Conservation (phyloP, 1,140 invertebrate species). For the Drosophila teissieri region DNA sequence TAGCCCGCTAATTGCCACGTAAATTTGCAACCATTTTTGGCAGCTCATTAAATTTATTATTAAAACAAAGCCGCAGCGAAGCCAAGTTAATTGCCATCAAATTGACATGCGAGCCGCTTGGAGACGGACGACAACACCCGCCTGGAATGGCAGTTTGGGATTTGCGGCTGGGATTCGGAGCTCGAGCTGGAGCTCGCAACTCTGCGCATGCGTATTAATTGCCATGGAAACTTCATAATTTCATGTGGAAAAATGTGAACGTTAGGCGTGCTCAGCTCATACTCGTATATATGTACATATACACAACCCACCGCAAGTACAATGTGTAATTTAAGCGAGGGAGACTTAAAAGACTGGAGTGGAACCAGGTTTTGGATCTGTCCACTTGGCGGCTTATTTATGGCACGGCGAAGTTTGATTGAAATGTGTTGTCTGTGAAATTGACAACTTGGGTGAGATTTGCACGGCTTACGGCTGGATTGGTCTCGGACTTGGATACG, state of each 20-base stretch:
- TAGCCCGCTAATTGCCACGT: conserved; percentile 78
- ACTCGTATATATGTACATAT: background rate
- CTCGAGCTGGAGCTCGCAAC: conserved; percentile 3
- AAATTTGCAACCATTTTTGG: conserved; percentile 83
- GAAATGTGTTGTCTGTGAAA: conserved; percentile 79
- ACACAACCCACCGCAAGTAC: conserved; percentile 22
- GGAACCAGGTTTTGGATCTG: conserved; percentile 49
- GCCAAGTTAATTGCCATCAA: conserved; percentile 78
- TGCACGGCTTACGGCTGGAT: conserved; percentile 55
- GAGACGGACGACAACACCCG: conserved; percentile 71
- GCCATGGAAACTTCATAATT: conserved; percentile 81
- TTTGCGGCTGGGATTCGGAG: background rate
- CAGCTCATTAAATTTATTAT: conserved; percentile 83
- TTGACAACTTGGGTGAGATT: conserved; percentile 83
- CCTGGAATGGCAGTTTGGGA: conserved; percentile 45
- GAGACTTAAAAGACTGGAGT: conserved; percentile 45
- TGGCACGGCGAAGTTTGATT: conserved; percentile 79
- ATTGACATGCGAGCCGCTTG: conserved; percentile 68
- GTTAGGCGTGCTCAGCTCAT: conserved; percentile 51
- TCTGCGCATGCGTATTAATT: conserved; percentile 78
- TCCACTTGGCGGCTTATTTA: conserved; percentile 76
- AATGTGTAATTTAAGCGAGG: conserved; percentile 67
- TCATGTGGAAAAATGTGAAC: conserved; percentile 81
- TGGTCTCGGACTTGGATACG: conserved; percentile 17
- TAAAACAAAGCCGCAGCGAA: conserved; percentile 60